Base-by-base conservation (phyloP, 2,113 vertebrate genomes). In the Nothobranchius furzeri region DNA sequence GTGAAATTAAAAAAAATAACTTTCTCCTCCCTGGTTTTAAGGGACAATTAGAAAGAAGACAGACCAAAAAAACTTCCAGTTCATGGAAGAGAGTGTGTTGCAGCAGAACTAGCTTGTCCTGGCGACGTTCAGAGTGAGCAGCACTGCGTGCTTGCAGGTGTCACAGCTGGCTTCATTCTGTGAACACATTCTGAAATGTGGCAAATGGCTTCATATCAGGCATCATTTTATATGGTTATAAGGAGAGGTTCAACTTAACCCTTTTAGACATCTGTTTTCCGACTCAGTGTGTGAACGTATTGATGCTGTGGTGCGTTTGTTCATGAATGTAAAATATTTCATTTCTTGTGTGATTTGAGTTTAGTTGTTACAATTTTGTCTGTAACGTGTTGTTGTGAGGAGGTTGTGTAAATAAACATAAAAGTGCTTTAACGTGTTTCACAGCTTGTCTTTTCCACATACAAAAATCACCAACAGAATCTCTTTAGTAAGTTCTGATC, bases 251-350 rank as follows among this genome's bases (percentile, higher is more conserved):
- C 20, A 51, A 48, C 20, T 36, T 7, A 59, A 51, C 9, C 20
- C 60, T 35, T 72, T 69, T 37, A 43, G 55, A 35, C 0, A 0
- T 30, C 13, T 49, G 0, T 15, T 24, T 36, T 8, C 60, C 6
- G 70, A 10, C 54, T 60, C 15, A 2, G 25, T n/a, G 1, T 48
- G 11, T 52, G 10, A 7, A 50, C 24, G 30, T 64, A 47, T 52
- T 47, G 1, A 30, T 49, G 50, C 12, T 1, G 17, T 58, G 6
- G 3, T 0, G 25, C 37, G n/a, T 57, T 14, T 51, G 30, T 42
- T 70, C n/a, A 72, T 68, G 79, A 82, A 85, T 85, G 76, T 82
- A 76, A 60, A 68, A 64, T 68, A 48, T 30, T 45, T 64, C 0
- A 3, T 46, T 2, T 10, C 60, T 59, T 73, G 17, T 30, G 49